Evolutionary conservation across 2,113 vertebrate genomes (phyloP), one percentile per base, ranked within the genome.

Genomic region (Neotragus pygmaeus): DNA sequence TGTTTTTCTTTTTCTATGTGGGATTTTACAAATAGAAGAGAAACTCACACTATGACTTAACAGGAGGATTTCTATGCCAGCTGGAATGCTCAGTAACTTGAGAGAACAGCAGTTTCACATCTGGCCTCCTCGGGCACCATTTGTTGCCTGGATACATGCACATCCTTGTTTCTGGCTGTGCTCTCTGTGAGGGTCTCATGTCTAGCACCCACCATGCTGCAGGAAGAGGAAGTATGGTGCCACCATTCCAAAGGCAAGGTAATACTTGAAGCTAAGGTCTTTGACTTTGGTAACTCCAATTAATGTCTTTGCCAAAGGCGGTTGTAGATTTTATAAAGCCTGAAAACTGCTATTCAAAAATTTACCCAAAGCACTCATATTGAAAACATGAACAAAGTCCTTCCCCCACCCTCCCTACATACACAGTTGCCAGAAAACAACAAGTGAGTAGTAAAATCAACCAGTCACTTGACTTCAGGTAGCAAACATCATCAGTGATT

Each of bases 191-290:
- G 28, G 15, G 39, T 25, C 60, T 60, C 33, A 1, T 10, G 27
- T 57, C 25, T 60, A 30, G 12, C 2, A 43, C 19, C 23, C 33
- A 19, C 2, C 49, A 45, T 2, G 5, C 3, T 53, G 28, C 27
- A 23, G 23, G 53, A 33, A 57, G n/a, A 70, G 28, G 45, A 43
- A 49, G 11, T 7, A 3, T 5, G 1, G 3, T 5, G 9, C 0
- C 17, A 27, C 7, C 16, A 21, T 43, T 27, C 27, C 12, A 6
- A 8, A 19, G 25, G 49, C 1, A n/a, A 58, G 30, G 11, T 28
- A 19, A 19, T 39, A 28, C 8, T 12, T 7, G 36, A 25, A 43
- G 13, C 21, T 3, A 13, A 30, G 30, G 2, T 9, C 11, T 80
- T 57, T 89, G 53, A 25, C 11, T 33, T 58, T 39, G 19, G 3